A percentile compares a stretch with the other conserved stretches of the same genome.
Evolutionary conservation across 2,888 invertebrate genomes (phyloP).

Genomic region (Oxytorus armatus): DNA sequence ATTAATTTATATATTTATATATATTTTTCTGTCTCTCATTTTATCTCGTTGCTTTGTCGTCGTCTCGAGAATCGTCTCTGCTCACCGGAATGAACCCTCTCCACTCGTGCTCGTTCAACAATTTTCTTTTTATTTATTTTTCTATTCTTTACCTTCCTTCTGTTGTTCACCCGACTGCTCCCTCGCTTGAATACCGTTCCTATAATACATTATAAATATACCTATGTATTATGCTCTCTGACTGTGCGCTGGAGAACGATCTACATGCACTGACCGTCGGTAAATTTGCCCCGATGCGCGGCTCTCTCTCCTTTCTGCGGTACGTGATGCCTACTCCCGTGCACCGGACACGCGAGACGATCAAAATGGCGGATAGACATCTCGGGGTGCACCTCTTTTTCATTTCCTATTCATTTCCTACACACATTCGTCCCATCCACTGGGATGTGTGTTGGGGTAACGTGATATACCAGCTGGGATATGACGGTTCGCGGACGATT

Average conservation of each 20-base stretch:
- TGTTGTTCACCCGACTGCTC: constrained; percentile 7
- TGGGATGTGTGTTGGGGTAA: too few species aligned
- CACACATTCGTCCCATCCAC: not conserved
- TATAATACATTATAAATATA: too few species aligned
- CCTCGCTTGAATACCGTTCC: constrained; percentile 7
- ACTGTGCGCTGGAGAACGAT: constrained; percentile 42
- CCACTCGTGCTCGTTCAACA: constrained; percentile 33
- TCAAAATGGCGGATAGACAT: constrained; percentile 4
- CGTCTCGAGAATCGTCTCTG: constrained; percentile 54
- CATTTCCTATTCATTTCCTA: constrained; percentile 59
- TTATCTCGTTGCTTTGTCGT: constrained; percentile 30
- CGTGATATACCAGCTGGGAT: too few species aligned
- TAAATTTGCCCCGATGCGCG: constrained; percentile 49
- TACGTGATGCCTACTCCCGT: constrained; percentile 43
- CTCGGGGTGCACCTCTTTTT: constrained; percentile 43
- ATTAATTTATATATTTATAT: not conserved
- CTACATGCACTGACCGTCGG: constrained; percentile 52
- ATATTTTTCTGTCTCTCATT: constrained; percentile 16
- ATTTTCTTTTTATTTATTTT: constrained; percentile 9
- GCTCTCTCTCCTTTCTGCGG: constrained; percentile 49
- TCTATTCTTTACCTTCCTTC: constrained; percentile 16
- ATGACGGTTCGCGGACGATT: not conserved
- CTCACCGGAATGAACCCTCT: constrained; percentile 50
- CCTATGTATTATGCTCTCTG: constrained; percentile 12
- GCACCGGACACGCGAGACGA: constrained; percentile 36